Conservation (phyloP, 1,140 invertebrate genomes). For the Oreohelix idahoensis region DNA sequence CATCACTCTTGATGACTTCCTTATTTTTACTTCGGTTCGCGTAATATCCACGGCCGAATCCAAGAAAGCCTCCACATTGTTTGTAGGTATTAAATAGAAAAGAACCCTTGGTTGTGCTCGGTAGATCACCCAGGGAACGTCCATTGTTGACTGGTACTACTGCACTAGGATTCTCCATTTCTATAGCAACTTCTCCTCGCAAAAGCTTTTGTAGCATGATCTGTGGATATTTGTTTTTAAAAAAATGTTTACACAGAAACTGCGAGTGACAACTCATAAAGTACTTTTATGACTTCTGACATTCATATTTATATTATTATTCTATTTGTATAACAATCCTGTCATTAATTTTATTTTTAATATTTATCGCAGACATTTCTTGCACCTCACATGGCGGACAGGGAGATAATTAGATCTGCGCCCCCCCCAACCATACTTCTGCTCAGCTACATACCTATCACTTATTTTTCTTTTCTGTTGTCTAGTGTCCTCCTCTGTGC, state of each 20-base stretch:
- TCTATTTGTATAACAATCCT: too few relatives aligned
- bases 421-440: too few relatives aligned
- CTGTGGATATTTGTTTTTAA: not conserved
- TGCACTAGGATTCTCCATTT: not conserved
- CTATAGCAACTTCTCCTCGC: not conserved
- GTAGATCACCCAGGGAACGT: not conserved
- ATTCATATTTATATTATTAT: too few relatives aligned
- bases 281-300: too few relatives aligned
- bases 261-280: too few relatives aligned
- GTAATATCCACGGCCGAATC: not conserved
- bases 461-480: too few relatives aligned
- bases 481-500: too few relatives aligned
- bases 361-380: too few relatives aligned
- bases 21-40: not conserved
- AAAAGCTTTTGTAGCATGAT: not conserved
- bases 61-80: conserved; percentile 12
- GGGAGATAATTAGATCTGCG: too few relatives aligned
- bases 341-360: too few relatives aligned
- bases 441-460: too few relatives aligned
- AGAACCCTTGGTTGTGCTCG: not conserved
- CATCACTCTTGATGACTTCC: not conserved
- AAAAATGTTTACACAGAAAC: not conserved
- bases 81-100: not conserved
- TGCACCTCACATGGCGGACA: too few relatives aligned
- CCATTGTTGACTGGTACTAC: not conserved